Base-by-base conservation (phyloP, 1,140 invertebrate genomes). In the Daktulosphaira vitifoliae region DNA sequence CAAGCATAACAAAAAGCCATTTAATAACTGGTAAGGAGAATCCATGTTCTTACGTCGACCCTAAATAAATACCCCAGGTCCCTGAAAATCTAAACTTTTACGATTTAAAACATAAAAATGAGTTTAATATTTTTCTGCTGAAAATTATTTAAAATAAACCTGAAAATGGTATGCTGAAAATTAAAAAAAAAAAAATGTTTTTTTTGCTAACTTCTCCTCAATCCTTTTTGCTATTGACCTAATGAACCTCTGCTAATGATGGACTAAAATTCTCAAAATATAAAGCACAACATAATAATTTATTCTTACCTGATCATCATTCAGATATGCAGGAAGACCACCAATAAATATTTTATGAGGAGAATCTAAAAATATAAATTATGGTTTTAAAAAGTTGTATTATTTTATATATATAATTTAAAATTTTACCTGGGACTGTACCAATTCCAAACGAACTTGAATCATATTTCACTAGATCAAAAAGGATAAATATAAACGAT, bases 331-430 rank as follows among this genome's bases (percentile, higher is more conserved):
- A 39, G 97, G 97, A 68, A 99, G 81, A 71, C 97, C 96, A 71
- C 97, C 96, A 76, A 99, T 96, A 81, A 98, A 99, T 73, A 99
- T 96, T 83, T 90, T 98, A 81, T 86, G 94, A 70, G 96, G 94
- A 13, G 96, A 98, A 81, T 99, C 97, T 71, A 89, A 87, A 68
- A 98, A 13, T 25, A 92, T 33, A 11, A 2, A 15, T 25, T 9
- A 48, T 11, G 46, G 15, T 23, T n/a, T n/a, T n/a, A n/a, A n/a
- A n/a, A n/a, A n/a, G n/a, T n/a, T n/a, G n/a, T n/a, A n/a, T n/a
- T n/a, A n/a, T n/a, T n/a, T 37, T 37, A 7, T 37, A 37, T 37
- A 37, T 37, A 7, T 7, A 37, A 37, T 37, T 37, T 37, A 29
- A 29, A 42, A 16, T 46, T 39, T 26, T 46, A 62, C 56, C 56